Conservation (phyloP, 1,140 invertebrate genomes). For the Helicoverpa zea region DNA sequence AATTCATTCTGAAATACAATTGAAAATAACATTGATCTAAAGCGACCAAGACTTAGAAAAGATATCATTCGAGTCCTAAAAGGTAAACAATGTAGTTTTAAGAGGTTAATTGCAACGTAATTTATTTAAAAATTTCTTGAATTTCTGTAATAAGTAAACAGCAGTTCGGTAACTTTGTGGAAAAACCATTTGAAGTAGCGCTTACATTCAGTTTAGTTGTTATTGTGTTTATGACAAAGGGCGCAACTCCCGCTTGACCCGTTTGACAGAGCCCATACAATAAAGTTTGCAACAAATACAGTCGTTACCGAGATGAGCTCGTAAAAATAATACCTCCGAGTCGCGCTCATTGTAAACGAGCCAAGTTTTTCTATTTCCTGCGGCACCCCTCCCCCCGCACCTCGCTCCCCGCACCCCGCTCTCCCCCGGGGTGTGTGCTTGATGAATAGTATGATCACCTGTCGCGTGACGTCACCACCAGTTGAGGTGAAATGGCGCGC, state of each 20-base stretch:
- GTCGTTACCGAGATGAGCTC: constrained; percentile 46
- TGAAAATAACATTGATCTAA: no score
- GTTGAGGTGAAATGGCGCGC: background rate
- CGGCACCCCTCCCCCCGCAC: background rate
- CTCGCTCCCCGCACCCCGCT: background rate
- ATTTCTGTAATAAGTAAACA: background rate
- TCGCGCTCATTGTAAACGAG: constrained; percentile 58
- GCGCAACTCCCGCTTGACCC: constrained; percentile 29
- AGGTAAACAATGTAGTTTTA: constrained; percentile 3
- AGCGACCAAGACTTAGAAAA: background rate
- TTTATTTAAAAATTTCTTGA: background rate
- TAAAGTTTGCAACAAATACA: constrained; percentile 51
- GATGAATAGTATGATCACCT: constrained; percentile 5
- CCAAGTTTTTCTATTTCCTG: constrained; percentile 65
- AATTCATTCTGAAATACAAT: no score
- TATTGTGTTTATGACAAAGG: constrained; percentile 31
- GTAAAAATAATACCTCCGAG: constrained; percentile 53
- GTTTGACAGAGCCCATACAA: constrained; percentile 35
- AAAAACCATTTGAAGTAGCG: background rate
- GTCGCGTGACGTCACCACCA: background rate
- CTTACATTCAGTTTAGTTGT: constrained; percentile 17
- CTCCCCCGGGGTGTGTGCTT: background rate
- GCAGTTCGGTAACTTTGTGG: background rate
- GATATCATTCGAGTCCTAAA: background rate
- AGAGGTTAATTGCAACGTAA: background rate